Conservation (phyloP, 2,797 vertebrate genomes). For the Pseudomugil gertrudae region DNA sequence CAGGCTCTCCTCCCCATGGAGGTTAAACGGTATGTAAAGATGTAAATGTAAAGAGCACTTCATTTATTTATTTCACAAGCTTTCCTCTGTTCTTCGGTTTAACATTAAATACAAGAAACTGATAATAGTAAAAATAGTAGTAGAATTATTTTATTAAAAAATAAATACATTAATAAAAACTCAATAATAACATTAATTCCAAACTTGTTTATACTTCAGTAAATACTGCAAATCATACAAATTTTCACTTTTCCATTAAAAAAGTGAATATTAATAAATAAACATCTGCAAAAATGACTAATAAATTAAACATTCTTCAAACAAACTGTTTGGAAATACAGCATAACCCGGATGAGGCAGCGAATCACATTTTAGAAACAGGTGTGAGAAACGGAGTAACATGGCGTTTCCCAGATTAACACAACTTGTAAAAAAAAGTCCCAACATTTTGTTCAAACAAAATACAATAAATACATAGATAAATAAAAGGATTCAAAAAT, state of each 20-base stretch:
- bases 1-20: too few species aligned
- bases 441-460: background rate
- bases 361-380: too few species aligned
- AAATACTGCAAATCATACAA: background rate
- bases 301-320: background rate
- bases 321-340: background rate
- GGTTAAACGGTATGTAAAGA: too few species aligned
- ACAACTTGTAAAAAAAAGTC: background rate
- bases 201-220: background rate
- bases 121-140: background rate
- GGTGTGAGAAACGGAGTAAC: background rate
- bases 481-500: background rate
- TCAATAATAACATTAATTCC: background rate
- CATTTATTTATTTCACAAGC: too few species aligned
- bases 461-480: background rate
- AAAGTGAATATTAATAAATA: slow-evolving; percentile 13
- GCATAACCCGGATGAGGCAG: too few species aligned
- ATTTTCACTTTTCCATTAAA: background rate
- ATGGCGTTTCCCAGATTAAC: background rate
- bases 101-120: background rate
- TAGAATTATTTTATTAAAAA: background rate
- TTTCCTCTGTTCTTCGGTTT: background rate
- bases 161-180: slow-evolving; percentile 18
- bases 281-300: background rate
- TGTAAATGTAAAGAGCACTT: too few species aligned